Evolutionary conservation across 2,113 vertebrate genomes (phyloP).

Genomic region (Arothron firmamentum): DNA sequence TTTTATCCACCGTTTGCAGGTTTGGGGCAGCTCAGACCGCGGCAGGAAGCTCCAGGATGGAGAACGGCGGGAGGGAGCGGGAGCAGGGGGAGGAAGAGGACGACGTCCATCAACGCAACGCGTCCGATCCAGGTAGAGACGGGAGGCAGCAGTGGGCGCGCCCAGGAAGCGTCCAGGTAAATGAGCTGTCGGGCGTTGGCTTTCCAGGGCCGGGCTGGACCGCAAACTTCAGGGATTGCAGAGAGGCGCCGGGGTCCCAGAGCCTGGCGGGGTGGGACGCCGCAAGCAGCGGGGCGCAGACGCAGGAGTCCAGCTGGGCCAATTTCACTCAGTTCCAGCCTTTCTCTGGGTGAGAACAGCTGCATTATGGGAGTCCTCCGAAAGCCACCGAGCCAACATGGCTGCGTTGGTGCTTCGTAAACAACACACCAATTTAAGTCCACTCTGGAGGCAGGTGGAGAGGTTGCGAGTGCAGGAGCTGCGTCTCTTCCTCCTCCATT

Average conservation of each 20-base stretch:
- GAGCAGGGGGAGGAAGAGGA: slow-evolving; percentile 68
- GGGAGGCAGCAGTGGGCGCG: background rate
- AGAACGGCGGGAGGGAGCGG: slow-evolving; percentile 74
- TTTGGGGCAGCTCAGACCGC: slow-evolving; percentile 83
- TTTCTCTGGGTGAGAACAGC: slow-evolving; percentile 83
- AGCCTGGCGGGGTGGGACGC: slow-evolving; percentile 80
- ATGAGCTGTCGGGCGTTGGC: background rate
- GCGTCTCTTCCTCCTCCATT: too few species aligned
- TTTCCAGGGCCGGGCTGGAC: slow-evolving; percentile 78
- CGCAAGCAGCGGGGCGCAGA: slow-evolving; percentile 34
- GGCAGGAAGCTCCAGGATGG: slow-evolving; percentile 77
- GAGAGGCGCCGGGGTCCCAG: slow-evolving; percentile 54
- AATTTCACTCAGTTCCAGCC: slow-evolving; percentile 91
- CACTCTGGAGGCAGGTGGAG: too few species aligned
- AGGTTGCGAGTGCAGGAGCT: too few species aligned
- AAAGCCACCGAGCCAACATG: too few species aligned
- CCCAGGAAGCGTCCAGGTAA: too few species aligned
- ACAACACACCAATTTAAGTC: too few species aligned
- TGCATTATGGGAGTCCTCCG: too few species aligned
- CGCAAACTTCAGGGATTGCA: slow-evolving; percentile 78
- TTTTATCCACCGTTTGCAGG: slow-evolving; percentile 53
- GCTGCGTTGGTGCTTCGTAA: too few species aligned
- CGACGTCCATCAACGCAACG: slow-evolving; percentile 31
- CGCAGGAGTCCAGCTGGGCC: slow-evolving; percentile 84
- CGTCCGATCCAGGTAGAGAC: slow-evolving; percentile 40